Evolutionary conservation across 1,140 invertebrate species (phyloP).

Genomic region (Drosophila miranda): DNA sequence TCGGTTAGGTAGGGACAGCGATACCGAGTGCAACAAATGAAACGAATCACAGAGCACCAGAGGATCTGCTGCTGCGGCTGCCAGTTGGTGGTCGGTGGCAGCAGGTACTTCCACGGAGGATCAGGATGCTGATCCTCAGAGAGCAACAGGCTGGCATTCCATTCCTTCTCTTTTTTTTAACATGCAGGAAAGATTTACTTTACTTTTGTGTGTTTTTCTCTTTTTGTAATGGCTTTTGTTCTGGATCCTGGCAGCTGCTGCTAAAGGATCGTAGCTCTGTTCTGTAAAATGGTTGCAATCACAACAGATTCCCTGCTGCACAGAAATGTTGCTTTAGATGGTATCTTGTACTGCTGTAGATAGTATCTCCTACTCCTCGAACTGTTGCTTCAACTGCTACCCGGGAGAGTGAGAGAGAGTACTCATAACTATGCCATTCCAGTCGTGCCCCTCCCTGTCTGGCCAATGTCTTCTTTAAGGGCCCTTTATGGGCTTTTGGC

Average conservation of each 20-base stretch:
- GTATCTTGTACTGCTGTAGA: conserved; percentile 5
- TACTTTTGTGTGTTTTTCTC: conserved; percentile 51
- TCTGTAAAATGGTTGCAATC: conserved; percentile 68
- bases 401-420: too few relatives aligned
- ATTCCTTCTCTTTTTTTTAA: conserved; percentile 59
- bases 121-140: conserved; percentile 41
- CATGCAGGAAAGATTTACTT: conserved; percentile 68
- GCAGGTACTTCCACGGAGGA: conserved; percentile 66
- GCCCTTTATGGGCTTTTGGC: conserved; percentile 5
- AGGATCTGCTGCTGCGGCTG: conserved; percentile 13
- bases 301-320: conserved; percentile 35
- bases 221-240: conserved; percentile 25
- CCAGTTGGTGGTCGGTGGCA: conserved; percentile 64
- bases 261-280: background rate
- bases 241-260: conserved; percentile 48
- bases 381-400: conserved; percentile 7
- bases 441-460: conserved; percentile 6
- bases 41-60: conserved; percentile 59
- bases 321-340: conserved; percentile 23
- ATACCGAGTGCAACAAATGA: conserved; percentile 59
- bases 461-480: conserved; percentile 4
- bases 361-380: background rate
- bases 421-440: conserved; percentile 3
- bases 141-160: conserved; percentile 62
- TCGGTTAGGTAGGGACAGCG: conserved; percentile 1